Base-by-base conservation (phyloP, 64 coral and sea anemone species). In the Porites australiensis region DNA sequence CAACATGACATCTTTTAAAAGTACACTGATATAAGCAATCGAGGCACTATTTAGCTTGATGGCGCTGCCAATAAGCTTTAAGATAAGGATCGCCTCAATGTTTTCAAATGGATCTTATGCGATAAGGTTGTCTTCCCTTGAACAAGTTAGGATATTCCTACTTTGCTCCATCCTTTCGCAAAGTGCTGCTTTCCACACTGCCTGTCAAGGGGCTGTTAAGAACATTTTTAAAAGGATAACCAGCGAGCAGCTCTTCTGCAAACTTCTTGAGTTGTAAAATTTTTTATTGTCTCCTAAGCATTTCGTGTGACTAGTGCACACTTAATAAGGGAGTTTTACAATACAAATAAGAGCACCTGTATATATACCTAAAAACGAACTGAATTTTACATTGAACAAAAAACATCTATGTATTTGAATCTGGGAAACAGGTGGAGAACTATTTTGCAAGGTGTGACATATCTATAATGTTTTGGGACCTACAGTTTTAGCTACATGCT, bases 161-260 rank as follows among this genome's bases (percentile, higher is more conserved):
- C 77, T 70, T 90, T 90, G 62, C 61, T 78, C 88, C 75, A 90
- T 81, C 88, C 76, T 81, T 90, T 90, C 54, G 88, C 77, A 70
- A 27, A 57, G 76, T 68, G 74, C 11, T 23, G 60, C 88, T 89
- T 88, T 89, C 70, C 69, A 60, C 86, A 75, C 71, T 75, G 86
- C 86, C 49, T 79, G 72, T 77, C 87, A 88, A 88, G 71, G 64
- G 72, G 55, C 64, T 88, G 71, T 61, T 37, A 37, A 37, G 27
- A 37, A 37, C 27, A 37, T 37, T 37, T 37, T 37, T 37, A 37
- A 89, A 62, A 76, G 87, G 87, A 71, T 77, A 10, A 89, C n/a
- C 22, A 89, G 71, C 72, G 57, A 89, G 20, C 21, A 62, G 71
- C 27, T 37, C 27, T 37, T 37, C 27, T 37, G 27, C 27, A 37